Evolutionary conservation across 2,888 invertebrate genomes (phyloP), one percentile per base, ranked within the genome.

Genomic region (Seira sanloemensis): DNA sequence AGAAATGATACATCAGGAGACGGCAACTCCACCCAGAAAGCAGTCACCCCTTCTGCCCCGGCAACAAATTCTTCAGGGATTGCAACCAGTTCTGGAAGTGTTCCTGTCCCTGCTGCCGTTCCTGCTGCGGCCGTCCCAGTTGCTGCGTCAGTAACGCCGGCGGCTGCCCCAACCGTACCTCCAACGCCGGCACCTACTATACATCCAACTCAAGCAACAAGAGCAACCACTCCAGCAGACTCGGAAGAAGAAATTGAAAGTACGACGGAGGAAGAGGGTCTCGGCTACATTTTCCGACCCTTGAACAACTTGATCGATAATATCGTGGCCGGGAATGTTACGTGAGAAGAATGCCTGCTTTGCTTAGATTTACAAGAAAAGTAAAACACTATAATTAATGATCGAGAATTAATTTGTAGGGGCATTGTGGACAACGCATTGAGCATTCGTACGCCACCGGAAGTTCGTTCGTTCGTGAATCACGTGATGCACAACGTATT

Each of bases 401-500:
- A n/a, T n/a, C n/a, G n/a, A n/a, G n/a, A n/a, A n/a, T n/a, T n/a
- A n/a, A n/a, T n/a, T n/a, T n/a, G n/a, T n/a, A n/a, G n/a, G n/a
- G 84, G 84, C 21, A 84, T 84, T 16, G 79, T 84, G 0, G 84
- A 84, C 24, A 18, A 74, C 19, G 84, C 79, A 1, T 54, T 84
- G 23, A 76, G 71, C 27, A 79, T 84, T 67, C 62, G 79, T 0
- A 76, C 84, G 5, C 84, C 84, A 21, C 84, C 84, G 4, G 79
- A 78, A 50, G 65, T 84, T 65, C 75, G 84, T 1, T 65, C 62
- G 1, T 78, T 84, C 46, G 84, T 84, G 66, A 84, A 84, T 24
- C 58, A 75, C 18, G 76, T 84, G 9, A 84, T 84, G 84, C 26
- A 19, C 16, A 79, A 76, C 25, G 67, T 84, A 2, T 84, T 84